These are phyloP conservation scores for Venustaconcha ellipsiformis DNA, from an alignment of 1,140 invertebrate species.

Conservation along the genomic window DNA sequence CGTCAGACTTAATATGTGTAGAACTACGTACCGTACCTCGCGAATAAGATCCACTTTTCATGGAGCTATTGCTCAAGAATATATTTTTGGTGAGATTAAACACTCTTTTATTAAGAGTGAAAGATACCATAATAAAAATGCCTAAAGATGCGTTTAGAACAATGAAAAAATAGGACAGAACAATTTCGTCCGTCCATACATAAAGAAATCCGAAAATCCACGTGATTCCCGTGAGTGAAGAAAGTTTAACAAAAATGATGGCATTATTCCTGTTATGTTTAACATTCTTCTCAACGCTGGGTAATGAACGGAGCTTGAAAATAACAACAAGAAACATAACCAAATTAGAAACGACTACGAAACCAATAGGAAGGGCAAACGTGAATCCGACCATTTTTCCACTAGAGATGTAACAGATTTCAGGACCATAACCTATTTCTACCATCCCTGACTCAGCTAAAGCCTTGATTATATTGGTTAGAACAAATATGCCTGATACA, in stretches of 20 bases:
- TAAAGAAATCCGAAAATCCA: constrained; percentile 25
- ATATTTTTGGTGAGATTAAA: neutral
- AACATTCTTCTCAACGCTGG: neutral
- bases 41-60: too few relatives aligned
- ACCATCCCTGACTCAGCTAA: neutral
- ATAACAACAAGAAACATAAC: constrained; percentile 11
- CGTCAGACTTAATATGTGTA: too few relatives aligned
- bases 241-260: constrained; percentile 18
- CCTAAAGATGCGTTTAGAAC: constrained; percentile 15
- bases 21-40: too few relatives aligned
- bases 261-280: constrained; percentile 11
- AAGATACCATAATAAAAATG: constrained; percentile 17
- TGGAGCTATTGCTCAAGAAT: too few relatives aligned
- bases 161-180: constrained; percentile 15
- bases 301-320: constrained; percentile 2
- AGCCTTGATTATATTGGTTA: neutral
- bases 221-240: constrained; percentile 13
- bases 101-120: constrained; percentile 14
- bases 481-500: neutral
- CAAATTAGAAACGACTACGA: constrained; percentile 5
- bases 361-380: constrained; percentile 9
- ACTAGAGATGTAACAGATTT: constrained; percentile 14
- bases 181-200: constrained; percentile 4
- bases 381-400: constrained; percentile 8
- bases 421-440: constrained; percentile 12